Evolutionary conservation across 2,888 invertebrate species (phyloP).

Genomic region (Noctua pronuba): DNA sequence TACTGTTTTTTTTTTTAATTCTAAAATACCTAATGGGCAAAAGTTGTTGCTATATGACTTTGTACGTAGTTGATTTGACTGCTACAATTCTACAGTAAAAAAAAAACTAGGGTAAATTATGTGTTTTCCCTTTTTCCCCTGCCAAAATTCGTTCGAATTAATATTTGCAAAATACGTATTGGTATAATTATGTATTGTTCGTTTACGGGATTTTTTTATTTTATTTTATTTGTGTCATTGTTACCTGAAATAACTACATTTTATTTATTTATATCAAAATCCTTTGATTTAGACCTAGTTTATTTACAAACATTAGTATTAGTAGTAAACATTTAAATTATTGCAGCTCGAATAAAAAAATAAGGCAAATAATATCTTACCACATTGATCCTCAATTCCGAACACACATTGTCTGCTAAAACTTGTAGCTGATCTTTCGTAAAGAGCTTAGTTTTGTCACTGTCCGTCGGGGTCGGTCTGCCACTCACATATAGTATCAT

Average conservation of each 20-base stretch:
- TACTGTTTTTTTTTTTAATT: neutral
- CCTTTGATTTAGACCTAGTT: neutral
- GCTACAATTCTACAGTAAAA: neutral
- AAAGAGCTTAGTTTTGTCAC: constrained; percentile 35
- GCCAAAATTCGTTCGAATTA: neutral
- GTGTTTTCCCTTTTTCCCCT: neutral
- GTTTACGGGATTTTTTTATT: neutral
- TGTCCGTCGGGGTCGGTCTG: constrained; percentile 41
- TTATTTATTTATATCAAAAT: neutral
- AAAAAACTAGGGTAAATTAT: neutral
- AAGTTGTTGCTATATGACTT: neutral
- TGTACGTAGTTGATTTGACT: neutral
- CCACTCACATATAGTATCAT: constrained; percentile 51
- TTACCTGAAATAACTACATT: neutral
- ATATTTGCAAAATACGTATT: neutral
- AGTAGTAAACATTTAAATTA: neutral
- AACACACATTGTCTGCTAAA: constrained; percentile 66
- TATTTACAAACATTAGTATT: neutral
- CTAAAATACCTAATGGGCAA: neutral
- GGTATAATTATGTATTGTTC: neutral
- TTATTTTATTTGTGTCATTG: too few relatives aligned
- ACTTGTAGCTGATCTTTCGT: constrained; percentile 44
- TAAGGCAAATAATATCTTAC: constrained; percentile 49
- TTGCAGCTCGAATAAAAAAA: neutral
- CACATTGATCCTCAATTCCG: constrained; percentile 55